A percentile compares a stretch with the other conserved stretches of the same genome.
These are phyloP conservation scores for Pristionchus exspectatus DNA, from an alignment of 2,888 invertebrate genomes.

Conservation along the genomic window DNA sequence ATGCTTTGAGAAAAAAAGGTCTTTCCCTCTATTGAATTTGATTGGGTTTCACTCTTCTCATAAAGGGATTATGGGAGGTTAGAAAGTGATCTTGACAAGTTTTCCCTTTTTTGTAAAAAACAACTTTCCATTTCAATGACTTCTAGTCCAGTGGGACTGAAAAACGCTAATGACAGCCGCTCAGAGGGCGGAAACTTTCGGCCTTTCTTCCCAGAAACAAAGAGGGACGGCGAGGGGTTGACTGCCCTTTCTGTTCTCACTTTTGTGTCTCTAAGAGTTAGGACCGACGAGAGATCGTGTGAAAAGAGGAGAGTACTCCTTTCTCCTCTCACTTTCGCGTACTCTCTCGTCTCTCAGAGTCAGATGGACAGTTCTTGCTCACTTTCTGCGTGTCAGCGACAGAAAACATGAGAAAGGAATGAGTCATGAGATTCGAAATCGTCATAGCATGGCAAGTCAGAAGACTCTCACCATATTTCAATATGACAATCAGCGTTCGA, in stretches of 20 bases:
- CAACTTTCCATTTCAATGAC: neutral
- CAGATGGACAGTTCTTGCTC: neutral
- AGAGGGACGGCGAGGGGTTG: neutral
- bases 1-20: too few relatives aligned
- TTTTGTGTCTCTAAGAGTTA: neutral
- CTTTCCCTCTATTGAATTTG: too few relatives aligned
- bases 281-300: neutral
- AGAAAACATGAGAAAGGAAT: neutral
- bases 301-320: neutral
- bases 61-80: too few relatives aligned
- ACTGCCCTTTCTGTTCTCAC: neutral
- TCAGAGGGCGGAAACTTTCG: neutral
- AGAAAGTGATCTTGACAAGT: neutral
- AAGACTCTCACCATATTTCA: too few relatives aligned
- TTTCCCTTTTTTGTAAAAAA: neutral
- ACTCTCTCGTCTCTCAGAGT: neutral
- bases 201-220: conserved; percentile 34
- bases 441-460: too few relatives aligned
- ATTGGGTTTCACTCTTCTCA: too few relatives aligned
- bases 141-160: neutral
- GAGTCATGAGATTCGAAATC: neutral
- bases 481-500: too few relatives aligned
- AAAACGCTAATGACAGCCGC: conserved; percentile 19
- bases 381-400: neutral
- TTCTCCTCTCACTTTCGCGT: neutral